A percentile compares a stretch with the other conserved stretches of the same genome.
Conservation (phyloP, 2,888 invertebrate species). For the Synanthedon formicaeformis region DNA sequence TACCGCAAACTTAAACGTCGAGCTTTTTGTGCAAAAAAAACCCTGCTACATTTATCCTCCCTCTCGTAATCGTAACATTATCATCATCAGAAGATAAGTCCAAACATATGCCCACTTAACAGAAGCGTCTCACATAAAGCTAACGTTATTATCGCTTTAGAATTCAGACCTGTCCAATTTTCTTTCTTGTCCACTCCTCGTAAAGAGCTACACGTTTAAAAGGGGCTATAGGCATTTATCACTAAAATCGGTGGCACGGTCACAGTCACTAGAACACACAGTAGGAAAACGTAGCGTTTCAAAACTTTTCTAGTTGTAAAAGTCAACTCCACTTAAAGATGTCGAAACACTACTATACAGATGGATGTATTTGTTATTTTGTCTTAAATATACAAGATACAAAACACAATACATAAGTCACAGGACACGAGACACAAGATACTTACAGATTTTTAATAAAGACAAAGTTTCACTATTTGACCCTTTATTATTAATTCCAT, state of each 20-base stretch:
- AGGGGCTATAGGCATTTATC: constrained; percentile 27
- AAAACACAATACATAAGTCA: too few species aligned
- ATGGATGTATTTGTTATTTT: too few species aligned
- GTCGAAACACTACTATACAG: too few species aligned
- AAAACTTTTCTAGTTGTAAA: too few species aligned
- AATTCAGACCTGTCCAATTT: neutral
- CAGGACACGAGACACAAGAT: too few species aligned
- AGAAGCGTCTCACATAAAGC: neutral
- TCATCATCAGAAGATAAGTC: neutral
- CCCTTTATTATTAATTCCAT: too few species aligned
- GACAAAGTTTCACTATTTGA: too few species aligned
- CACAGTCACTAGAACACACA: neutral
- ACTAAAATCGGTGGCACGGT: constrained; percentile 25
- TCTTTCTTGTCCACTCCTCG: neutral
- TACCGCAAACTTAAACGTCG: too few species aligned
- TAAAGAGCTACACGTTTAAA: neutral
- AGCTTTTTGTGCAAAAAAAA: neutral
- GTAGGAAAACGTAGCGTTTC: too few species aligned
- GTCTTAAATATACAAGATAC: too few species aligned
- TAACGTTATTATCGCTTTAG: neutral
- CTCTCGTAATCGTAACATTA: neutral
- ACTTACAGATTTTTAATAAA: too few species aligned
- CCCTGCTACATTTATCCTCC: neutral
- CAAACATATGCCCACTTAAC: neutral
- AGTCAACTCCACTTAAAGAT: too few species aligned